Evolutionary conservation across 2,888 invertebrate genomes (phyloP).

Genomic region (Odontocolon sp.): DNA sequence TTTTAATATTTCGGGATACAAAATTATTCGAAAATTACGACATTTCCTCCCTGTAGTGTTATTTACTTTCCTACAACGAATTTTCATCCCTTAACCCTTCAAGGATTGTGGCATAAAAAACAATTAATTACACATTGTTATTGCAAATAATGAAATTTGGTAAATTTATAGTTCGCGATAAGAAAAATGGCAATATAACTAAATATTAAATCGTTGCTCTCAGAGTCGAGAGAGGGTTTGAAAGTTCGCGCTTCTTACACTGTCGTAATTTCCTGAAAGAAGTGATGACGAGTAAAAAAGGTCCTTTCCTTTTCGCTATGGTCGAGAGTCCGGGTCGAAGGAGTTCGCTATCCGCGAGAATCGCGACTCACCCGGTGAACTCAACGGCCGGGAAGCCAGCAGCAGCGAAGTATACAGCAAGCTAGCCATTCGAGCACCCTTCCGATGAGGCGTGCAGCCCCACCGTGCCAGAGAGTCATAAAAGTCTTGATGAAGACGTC

Average conservation of each 20-base stretch:
- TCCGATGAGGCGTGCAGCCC: conserved; percentile 25
- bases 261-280: conserved; percentile 19
- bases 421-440: conserved; percentile 13
- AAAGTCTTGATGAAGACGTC: conserved; percentile 79
- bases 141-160: no score
- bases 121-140: no score
- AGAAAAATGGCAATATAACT: no score
- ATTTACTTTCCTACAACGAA: no score
- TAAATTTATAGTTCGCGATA: no score
- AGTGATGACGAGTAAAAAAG: conserved; percentile 6
- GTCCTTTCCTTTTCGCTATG: conserved; percentile 8
- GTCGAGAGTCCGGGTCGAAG: background rate
- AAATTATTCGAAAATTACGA: no score
- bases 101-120: no score
- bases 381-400: conserved; percentile 58
- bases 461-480: conserved; percentile 67
- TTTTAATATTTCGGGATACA: no score
- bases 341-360: conserved; percentile 2
- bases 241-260: conserved; percentile 1
- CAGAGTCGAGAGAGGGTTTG: background rate
- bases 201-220: background rate
- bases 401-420: conserved; percentile 21
- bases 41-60: no score
- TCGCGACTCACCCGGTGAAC: conserved; percentile 51
- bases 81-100: no score